phyloP scores from a whole-genome alignment of 2,888 invertebrate genomes.

The Eumacrocentrus americanus region DNA sequence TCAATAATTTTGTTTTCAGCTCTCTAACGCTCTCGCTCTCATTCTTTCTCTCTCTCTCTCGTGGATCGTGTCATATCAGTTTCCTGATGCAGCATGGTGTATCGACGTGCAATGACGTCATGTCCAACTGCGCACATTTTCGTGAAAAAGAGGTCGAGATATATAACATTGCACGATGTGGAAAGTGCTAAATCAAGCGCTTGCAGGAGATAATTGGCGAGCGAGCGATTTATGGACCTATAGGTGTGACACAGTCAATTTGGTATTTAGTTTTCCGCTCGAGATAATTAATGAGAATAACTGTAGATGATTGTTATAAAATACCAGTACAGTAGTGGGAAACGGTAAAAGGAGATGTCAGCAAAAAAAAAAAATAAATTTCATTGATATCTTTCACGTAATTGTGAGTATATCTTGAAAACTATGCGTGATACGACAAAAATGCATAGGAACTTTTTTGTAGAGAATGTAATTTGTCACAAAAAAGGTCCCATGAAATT shows the following conservation, averaged over 20 bases:
- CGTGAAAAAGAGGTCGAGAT: constrained; percentile 6
- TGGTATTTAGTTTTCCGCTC: constrained; percentile 22
- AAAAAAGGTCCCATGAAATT: too few species aligned
- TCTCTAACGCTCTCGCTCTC: too few species aligned
- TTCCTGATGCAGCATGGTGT: neutral
- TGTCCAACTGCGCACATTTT: constrained; percentile 9
- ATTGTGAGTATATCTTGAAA: too few species aligned
- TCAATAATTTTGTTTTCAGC: neutral
- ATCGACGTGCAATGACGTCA: constrained; percentile 12
- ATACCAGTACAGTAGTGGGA: too few species aligned
- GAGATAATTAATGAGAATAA: too few species aligned
- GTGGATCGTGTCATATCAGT: neutral
- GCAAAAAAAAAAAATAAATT: too few species aligned
- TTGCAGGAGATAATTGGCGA: constrained; percentile 31
- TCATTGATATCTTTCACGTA: too few species aligned
- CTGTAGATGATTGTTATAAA: too few species aligned
- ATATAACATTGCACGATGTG: constrained; percentile 10
- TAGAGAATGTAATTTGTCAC: too few species aligned
- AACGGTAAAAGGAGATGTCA: too few species aligned
- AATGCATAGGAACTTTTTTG: too few species aligned
- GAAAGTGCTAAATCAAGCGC: constrained; percentile 32
- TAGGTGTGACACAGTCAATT: constrained; percentile 29
- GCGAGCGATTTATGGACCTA: constrained; percentile 30
- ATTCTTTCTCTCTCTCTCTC: neutral
- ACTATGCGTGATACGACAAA: too few species aligned